phyloP scores from a whole-genome alignment of 1,140 invertebrate genomes.

The Leucophenga varia region DNA sequence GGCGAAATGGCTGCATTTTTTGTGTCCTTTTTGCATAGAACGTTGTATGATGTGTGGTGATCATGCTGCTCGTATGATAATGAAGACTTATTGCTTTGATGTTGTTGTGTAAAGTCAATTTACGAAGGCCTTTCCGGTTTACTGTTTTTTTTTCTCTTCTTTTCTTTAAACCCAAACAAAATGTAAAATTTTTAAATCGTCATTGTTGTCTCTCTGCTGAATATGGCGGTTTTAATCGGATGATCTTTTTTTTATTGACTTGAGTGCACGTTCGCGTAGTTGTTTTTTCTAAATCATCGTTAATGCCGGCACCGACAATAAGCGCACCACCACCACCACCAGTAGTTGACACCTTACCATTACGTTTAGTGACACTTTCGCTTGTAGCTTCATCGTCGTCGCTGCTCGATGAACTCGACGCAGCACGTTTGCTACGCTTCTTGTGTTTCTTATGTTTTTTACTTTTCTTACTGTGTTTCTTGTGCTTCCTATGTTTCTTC shows the following conservation, averaged over 20 bases:
- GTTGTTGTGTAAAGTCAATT: no score
- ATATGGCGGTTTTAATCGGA: no score
- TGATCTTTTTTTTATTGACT: slow-evolving; percentile 65
- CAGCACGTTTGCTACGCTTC: slow-evolving; percentile 64
- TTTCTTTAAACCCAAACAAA: no score
- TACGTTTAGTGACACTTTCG: slow-evolving; percentile 18
- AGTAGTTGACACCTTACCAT: slow-evolving; percentile 24
- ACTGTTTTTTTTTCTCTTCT: no score
- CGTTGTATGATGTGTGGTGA: no score
- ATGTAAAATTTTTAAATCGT: no score
- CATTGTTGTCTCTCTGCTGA: no score
- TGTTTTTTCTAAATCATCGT: slow-evolving; percentile 84
- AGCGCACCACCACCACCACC: slow-evolving; percentile 62
- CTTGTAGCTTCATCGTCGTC: slow-evolving; percentile 61
- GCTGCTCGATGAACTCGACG: slow-evolving; percentile 61
- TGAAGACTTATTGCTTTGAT: no score
- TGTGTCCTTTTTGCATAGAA: slow-evolving; percentile 2
- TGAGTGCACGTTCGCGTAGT: slow-evolving; percentile 81
- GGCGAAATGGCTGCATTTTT: slow-evolving; percentile 29
- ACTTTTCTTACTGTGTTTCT: slow-evolving; percentile 71
- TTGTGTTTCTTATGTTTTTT: slow-evolving; percentile 69
- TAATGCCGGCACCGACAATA: slow-evolving; percentile 61
- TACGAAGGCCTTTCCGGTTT: no score
- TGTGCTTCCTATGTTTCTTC: slow-evolving; percentile 68
- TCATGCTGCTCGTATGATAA: no score